Evolutionary conservation across 2,113 vertebrate species (phyloP).

Genomic region (Labeo catla): DNA sequence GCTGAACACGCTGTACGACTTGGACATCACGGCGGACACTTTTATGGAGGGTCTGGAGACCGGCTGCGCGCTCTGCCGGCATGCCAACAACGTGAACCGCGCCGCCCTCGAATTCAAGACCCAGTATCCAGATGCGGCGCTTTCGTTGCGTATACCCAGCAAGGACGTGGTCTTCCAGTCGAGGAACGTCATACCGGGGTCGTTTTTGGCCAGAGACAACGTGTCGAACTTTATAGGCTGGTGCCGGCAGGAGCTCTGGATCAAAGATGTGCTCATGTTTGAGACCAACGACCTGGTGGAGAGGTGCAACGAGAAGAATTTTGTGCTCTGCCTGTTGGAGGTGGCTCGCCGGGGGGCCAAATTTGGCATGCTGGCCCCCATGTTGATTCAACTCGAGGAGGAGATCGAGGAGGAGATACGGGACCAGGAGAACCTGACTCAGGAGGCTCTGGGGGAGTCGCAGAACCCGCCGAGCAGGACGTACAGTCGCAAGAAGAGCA

Average conservation of each 20-base stretch:
- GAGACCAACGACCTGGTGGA: conserved; percentile 97
- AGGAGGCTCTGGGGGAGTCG: conserved; percentile 56
- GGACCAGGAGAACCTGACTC: conserved; percentile 73
- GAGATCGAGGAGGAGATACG: conserved; percentile 94
- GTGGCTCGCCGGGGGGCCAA: conserved; percentile 91
- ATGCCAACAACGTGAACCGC: conserved; percentile 89
- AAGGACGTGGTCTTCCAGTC: conserved; percentile 88
- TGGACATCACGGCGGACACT: conserved; percentile 82
- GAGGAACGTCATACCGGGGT: conserved; percentile 83
- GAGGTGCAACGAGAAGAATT: conserved; percentile 93
- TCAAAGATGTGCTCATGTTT: conserved; percentile 97
- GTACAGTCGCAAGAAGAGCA: conserved; percentile 67
- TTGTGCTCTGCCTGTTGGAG: conserved; percentile 92
- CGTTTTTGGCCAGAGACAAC: conserved; percentile 92
- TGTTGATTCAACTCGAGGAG: conserved; percentile 95
- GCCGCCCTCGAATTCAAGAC: conserved; percentile 80
- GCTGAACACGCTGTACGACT: conserved; percentile 87
- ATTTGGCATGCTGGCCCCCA: conserved; percentile 95
- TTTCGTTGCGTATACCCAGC: conserved; percentile 74
- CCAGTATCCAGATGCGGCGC: conserved; percentile 75
- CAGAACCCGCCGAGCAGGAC: conserved; percentile 66
- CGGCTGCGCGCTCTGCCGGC: conserved; percentile 87
- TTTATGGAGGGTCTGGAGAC: conserved; percentile 90
- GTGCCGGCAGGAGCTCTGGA: conserved; percentile 91
- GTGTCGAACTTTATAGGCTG: conserved; percentile 96